Conservation (phyloP, 2,888 invertebrate genomes). For the Sminthurides aquaticus region DNA sequence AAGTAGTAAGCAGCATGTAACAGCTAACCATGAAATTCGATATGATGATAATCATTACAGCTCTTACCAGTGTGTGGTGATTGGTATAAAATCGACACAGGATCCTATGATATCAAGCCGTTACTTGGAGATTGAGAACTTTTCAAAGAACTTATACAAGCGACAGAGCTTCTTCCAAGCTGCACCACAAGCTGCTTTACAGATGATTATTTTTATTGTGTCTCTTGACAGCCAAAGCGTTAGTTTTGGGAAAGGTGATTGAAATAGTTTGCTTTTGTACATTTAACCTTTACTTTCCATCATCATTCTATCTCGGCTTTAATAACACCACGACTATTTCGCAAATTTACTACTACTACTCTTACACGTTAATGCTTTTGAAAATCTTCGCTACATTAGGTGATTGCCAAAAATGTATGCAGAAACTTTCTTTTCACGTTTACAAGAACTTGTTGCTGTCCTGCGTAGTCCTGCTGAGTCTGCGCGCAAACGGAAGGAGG, state of each 20-base stretch:
- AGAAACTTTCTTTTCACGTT: too few species aligned
- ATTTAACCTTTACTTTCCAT: background rate
- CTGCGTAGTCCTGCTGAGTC: too few species aligned
- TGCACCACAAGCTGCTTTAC: conserved; percentile 34
- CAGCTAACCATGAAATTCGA: too few species aligned
- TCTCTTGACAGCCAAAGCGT: conserved; percentile 9
- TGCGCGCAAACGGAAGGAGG: too few species aligned
- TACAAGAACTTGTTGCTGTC: too few species aligned
- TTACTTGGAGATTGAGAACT: conserved; percentile 27
- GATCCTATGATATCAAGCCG: conserved; percentile 24
- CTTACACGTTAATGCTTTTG: too few species aligned
- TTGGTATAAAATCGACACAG: conserved; percentile 6
- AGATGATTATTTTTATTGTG: conserved; percentile 28
- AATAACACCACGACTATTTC: too few species aligned
- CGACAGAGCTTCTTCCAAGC: conserved; percentile 32
- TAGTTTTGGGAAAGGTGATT: conserved; percentile 16
- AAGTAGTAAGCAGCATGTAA: too few species aligned
- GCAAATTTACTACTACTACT: too few species aligned
- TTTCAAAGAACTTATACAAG: conserved; percentile 22
- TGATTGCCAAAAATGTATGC: too few species aligned
- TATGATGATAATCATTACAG: too few species aligned
- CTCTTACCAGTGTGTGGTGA: conserved; percentile 17
- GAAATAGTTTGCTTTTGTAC: background rate
- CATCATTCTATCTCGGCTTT: background rate
- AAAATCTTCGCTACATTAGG: too few species aligned